Base-by-base conservation (phyloP, 2,797 vertebrate genomes). In the Oreonectes daqikongensis region DNA sequence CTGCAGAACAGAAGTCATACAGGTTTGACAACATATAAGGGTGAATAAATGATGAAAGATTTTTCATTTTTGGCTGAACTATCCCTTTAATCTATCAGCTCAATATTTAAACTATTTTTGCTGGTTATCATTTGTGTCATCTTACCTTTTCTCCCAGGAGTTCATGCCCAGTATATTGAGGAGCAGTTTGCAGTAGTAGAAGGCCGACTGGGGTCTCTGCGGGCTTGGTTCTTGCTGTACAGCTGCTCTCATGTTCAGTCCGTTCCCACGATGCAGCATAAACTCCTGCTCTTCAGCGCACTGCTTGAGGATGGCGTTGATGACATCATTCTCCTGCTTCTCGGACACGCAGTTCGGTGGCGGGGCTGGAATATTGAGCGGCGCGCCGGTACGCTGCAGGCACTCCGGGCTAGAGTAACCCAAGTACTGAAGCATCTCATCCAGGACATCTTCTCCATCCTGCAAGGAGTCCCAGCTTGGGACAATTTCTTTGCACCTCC, bases 71-170 rank as follows among this genome's bases (percentile, higher is more conserved):
- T 7, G 35, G 35, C 7, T 35, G 35, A 35, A 35, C 32, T 7
- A 32, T 32, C 30, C 30, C 30, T 32, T 32, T 42, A 12, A 42
- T 10, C 40, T 14, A 10, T 68, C 12, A 40, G 32, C 32, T 8
- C 7, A 35, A 35, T 14, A 11, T 69, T n/a, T 11, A 12, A 28
- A 10, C 38, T 26, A 30, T 67, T 40, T 24, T 40, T 52, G 9
- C n/a, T 5, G 8, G n/a, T 57, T 46, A 30, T 46, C 63, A 26
- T 1, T 18, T 1, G 0, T 22, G 14, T 50, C 14, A 28, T 75
- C 89, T 94, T 91, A 99, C 97, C 97, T 97, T 88, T 98, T 99
- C 89, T 99, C 97, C 97, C 97, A 99, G 72, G 96, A 98, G 92
- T 99, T 99, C 92, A 99, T 97, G 82, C 97, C 97, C 86, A 99